Evolutionary conservation across 1,140 invertebrate genomes (phyloP).

Genomic region (Temnothorax curvispinosus): DNA sequence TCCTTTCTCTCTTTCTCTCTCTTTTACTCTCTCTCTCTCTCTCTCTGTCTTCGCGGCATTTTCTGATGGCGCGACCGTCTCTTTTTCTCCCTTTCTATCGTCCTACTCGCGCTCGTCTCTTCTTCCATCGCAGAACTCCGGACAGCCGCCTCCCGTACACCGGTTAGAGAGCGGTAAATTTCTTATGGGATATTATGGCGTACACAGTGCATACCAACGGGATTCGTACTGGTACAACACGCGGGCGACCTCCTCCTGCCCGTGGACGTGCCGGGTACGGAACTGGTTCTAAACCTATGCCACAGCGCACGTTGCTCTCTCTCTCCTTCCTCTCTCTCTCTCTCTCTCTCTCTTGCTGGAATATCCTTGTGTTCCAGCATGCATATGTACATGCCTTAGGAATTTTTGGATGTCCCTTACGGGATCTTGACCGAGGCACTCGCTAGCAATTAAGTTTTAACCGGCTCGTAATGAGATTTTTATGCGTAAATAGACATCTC

Average conservation of each 20-base stretch:
- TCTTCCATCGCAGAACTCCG: slow-evolving; percentile 48
- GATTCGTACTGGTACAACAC: slow-evolving; percentile 80
- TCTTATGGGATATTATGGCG: slow-evolving; percentile 83
- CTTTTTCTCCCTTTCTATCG: slow-evolving; percentile 6
- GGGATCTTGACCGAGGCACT: slow-evolving; percentile 3
- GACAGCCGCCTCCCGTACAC: slow-evolving; percentile 62
- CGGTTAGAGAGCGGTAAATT: slow-evolving; percentile 81
- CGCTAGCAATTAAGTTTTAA: slow-evolving; percentile 8
- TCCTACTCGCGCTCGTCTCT: slow-evolving; percentile 24
- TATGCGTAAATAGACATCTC: neutral
- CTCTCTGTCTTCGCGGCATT: slow-evolving; percentile 53
- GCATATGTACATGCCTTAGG: slow-evolving; percentile 13
- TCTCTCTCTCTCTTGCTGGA: neutral
- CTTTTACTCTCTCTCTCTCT: neutral
- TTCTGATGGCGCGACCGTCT: slow-evolving; percentile 32
- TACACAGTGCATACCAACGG: slow-evolving; percentile 81
- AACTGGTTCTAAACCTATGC: slow-evolving; percentile 79
- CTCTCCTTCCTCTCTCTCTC: no score
- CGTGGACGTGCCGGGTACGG: slow-evolving; percentile 47
- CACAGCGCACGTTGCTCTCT: slow-evolving; percentile 46
- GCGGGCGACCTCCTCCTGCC: slow-evolving; percentile 71
- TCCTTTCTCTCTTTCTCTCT: slow-evolving; percentile 44
- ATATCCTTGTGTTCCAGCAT: slow-evolving; percentile 37
- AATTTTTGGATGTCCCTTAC: neutral
- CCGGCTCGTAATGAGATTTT: neutral